Base-by-base conservation (phyloP, 2,797 vertebrate genomes). In the Characodon lateralis region DNA sequence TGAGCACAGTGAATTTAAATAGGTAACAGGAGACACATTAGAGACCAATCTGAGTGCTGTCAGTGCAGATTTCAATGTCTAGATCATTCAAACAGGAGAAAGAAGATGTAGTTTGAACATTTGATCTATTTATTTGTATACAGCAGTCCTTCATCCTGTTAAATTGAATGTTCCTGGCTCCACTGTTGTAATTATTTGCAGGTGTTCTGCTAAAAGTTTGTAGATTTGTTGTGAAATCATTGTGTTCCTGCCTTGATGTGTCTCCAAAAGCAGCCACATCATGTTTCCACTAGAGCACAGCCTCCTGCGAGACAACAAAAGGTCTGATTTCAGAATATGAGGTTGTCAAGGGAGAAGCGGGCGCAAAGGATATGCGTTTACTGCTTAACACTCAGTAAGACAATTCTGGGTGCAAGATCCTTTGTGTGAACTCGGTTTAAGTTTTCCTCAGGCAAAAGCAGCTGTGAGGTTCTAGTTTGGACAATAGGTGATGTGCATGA, bases 221-320 rank as follows among this genome's bases (percentile, higher is more conserved):
- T 18, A 6, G 16, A 81, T 68, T 81, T 82, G 82, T 78, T 80
- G 77, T 79, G 43, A 26, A 71, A 28, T 5, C 24, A 1, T 71
- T 70, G 6, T 84, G 61, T 85, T 82, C 83, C 71, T 71, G 51
- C 59, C 69, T 79, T 80, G 43, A 83, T 71, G 70, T 79, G 87
- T 87, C 72, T 86, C 78, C 78, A 78, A 74, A 87, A 88, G 87
- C 78, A 74, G 80, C 86, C 58, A 72, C 79, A 82, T 85, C 89
- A 89, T 84, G 83, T 91, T 93, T 94, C 91, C 89, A 83, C 87
- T 85, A 93, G 93, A 95, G 95, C 89, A 80, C 83, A 79, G 91
- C 87, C 90, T 91, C 85, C 84, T 81, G 9, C 24, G 83, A 88
- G 88, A 87, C 88, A 86, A 91, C 91, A 94, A 91, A 92, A 87